phyloP scores from a whole-genome alignment of 2,113 vertebrate genomes.

The Calyptommatus sinebrachiatus region DNA sequence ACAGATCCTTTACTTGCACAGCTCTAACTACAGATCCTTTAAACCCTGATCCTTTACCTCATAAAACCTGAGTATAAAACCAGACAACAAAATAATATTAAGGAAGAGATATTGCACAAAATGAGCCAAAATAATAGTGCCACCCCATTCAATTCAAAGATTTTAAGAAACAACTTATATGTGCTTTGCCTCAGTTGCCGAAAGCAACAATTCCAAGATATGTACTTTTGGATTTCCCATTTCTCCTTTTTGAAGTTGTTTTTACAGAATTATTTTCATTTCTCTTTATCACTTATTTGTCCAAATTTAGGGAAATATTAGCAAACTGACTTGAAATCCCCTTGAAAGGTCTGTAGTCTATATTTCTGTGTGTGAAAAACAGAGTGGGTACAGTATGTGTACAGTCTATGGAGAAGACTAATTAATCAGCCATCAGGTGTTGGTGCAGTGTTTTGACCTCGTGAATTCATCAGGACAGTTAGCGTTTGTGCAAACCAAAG shows the following conservation, averaged over 20 bases:
- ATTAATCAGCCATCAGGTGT: neutral
- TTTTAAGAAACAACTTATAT: neutral
- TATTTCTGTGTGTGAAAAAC: neutral
- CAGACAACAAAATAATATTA: no score
- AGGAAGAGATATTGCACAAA: neutral
- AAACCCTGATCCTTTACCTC: no score
- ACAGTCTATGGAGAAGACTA: neutral
- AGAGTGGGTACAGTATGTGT: neutral
- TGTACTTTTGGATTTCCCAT: neutral
- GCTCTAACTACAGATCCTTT: no score
- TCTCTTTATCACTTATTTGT: neutral
- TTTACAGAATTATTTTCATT: no score
- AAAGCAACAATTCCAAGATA: conserved; percentile 26
- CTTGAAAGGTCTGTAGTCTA: neutral
- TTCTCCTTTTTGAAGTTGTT: no score
- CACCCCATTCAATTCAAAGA: neutral
- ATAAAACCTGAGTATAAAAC: no score
- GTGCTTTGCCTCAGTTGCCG: neutral
- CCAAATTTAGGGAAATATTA: neutral
- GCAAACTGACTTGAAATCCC: neutral
- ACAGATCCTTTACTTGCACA: no score
- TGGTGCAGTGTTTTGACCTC: neutral
- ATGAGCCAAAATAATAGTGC: neutral
- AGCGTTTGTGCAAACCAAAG: fast-evolving
- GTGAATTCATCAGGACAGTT: neutral